Evolutionary conservation across 2,113 vertebrate genomes (phyloP).

Genomic region (Callospermophilus lateralis): DNA sequence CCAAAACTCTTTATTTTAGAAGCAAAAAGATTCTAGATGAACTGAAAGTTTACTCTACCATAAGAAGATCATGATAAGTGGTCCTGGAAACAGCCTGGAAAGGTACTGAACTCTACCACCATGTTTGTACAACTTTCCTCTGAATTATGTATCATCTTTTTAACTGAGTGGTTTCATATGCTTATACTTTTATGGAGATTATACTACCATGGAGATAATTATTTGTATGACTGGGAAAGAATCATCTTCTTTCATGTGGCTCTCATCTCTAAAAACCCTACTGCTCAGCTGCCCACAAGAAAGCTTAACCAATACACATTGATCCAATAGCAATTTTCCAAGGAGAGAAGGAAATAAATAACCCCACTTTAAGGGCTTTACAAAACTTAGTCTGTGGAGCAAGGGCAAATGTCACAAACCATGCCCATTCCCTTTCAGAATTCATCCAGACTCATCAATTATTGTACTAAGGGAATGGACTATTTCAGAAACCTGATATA

Average conservation of each 20-base stretch:
- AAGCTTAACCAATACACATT: conserved; percentile 35
- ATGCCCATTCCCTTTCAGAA: conserved; percentile 14
- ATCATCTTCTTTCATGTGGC: not conserved
- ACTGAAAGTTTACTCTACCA: not conserved
- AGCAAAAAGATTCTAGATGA: not conserved
- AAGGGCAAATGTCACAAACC: not conserved
- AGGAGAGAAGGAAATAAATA: conserved; percentile 59
- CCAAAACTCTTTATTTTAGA: conserved; percentile 41
- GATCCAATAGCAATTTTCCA: conserved; percentile 31
- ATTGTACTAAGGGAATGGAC: conserved; percentile 31
- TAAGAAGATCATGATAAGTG: not conserved
- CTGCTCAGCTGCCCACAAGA: conserved; percentile 17
- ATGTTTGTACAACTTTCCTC: not conserved
- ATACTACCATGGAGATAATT: conserved; percentile 16
- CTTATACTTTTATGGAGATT: conserved; percentile 8
- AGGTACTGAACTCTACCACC: not conserved
- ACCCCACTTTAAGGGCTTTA: conserved; percentile 24
- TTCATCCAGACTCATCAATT: conserved; percentile 41
- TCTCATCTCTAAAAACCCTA: conserved; percentile 55
- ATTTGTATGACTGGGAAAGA: not conserved
- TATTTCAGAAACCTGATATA: not conserved
- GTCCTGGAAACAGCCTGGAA: not conserved
- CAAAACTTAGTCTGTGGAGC: conserved; percentile 6
- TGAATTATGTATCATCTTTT: not conserved
- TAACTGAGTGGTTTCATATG: conserved; percentile 28